Conservation (phyloP, 2,797 vertebrate species). For the Synanceia verrucosa region DNA sequence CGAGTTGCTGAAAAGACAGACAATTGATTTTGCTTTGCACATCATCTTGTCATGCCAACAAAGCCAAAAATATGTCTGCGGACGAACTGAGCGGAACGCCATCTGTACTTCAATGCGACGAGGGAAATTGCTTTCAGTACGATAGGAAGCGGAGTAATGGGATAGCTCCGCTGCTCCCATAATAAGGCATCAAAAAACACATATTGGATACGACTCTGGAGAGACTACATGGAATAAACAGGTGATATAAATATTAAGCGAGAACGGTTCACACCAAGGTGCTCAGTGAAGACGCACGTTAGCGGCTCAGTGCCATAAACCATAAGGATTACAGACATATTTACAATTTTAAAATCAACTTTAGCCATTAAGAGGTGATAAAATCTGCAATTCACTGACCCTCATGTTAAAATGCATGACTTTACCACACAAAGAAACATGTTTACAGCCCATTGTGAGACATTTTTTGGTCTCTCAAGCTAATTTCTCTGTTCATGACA, state of each 20-base stretch:
- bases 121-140: conserved; percentile 23
- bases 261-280: neutral
- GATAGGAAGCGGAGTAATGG: conserved; percentile 10
- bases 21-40: conserved; percentile 23
- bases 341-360: neutral
- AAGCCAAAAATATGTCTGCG: conserved; percentile 15
- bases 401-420: no score
- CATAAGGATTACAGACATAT: neutral
- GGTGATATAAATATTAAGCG: neutral
- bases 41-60: conserved; percentile 26
- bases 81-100: conserved; percentile 26
- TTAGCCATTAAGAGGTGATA: no score
- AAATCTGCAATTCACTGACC: no score
- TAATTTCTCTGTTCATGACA: no score
- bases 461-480: no score
- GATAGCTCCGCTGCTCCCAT: conserved; percentile 20
- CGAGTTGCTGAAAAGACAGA: conserved; percentile 13
- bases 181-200: conserved; percentile 15
- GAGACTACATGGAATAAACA: neutral
- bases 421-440: no score
- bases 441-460: no score
- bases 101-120: conserved; percentile 15
- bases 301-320: neutral
- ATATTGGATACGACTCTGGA: neutral
- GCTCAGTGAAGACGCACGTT: neutral